Evolutionary conservation across 2,113 vertebrate genomes (phyloP).

Genomic region (Prunella fulvescens): DNA sequence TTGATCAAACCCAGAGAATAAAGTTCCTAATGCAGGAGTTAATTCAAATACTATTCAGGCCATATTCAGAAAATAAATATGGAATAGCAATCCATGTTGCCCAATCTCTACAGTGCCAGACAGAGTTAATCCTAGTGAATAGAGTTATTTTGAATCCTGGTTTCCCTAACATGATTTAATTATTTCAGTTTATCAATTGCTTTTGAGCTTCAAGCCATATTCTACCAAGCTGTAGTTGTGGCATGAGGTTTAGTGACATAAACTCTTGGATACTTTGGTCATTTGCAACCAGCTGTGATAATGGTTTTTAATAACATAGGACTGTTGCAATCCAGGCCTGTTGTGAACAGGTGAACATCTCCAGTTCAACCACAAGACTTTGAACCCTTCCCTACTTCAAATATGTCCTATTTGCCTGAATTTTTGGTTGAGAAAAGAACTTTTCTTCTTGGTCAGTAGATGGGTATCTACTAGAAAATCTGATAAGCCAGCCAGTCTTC

Average conservation of each 20-base stretch:
- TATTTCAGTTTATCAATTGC: not conserved
- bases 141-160: not conserved
- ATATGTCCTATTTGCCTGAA: not conserved
- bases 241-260: not conserved
- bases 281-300: not conserved
- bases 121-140: not conserved
- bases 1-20: not conserved
- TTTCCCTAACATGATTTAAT: not conserved
- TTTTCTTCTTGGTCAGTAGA: not conserved
- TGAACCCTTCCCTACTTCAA: not conserved
- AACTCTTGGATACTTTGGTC: not conserved
- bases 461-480: not conserved
- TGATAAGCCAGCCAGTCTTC: not conserved
- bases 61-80: not conserved
- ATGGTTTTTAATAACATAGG: not conserved
- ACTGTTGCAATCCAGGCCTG: not conserved
- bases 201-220: not conserved
- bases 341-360: not conserved
- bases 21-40: not conserved
- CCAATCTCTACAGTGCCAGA: not conserved
- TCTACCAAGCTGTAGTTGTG: not conserved
- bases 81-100: not conserved
- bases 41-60: not conserved
- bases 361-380: not conserved
- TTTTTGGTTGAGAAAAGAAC: not conserved